These are phyloP conservation scores for Chorisops tibialis DNA, from an alignment of 2,888 invertebrate species.

Conservation along the genomic window DNA sequence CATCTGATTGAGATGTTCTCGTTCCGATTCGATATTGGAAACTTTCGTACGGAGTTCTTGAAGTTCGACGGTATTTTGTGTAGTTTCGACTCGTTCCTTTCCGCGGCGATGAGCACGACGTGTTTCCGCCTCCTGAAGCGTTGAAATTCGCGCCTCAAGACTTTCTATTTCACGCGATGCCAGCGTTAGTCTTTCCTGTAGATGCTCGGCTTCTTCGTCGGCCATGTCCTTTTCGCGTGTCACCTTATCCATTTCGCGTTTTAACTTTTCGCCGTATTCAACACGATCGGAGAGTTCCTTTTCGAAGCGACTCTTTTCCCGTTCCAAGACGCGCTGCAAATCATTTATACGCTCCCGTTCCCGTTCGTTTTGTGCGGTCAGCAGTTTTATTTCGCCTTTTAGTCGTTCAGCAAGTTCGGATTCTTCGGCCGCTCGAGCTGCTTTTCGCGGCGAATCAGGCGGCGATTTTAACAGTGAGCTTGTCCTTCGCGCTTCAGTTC, in stretches of 20 bases:
- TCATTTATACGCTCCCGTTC: conserved; percentile 55
- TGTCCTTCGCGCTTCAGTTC: conserved; percentile 47
- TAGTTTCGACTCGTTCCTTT: conserved; percentile 46
- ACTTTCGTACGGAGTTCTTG: conserved; percentile 45
- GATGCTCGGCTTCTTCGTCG: conserved; percentile 47
- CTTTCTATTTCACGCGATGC: conserved; percentile 53
- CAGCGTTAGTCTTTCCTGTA: conserved; percentile 47
- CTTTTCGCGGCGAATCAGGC: conserved; percentile 48
- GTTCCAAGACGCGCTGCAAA: conserved; percentile 52
- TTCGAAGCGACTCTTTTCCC: conserved; percentile 50
- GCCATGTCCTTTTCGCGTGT: conserved; percentile 46
- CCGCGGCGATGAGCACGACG: conserved; percentile 45
- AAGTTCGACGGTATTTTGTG: conserved; percentile 45
- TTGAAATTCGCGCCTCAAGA: conserved; percentile 53
- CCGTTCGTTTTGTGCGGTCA: conserved; percentile 55
- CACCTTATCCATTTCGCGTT: conserved; percentile 50
- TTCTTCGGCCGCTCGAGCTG: conserved; percentile 48
- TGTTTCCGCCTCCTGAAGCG: conserved; percentile 50
- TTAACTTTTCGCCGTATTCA: conserved; percentile 50
- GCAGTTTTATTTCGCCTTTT: conserved; percentile 55
- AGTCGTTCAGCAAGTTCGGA: conserved; percentile 54
- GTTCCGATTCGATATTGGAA: conserved; percentile 40
- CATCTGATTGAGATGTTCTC: conserved; percentile 43
- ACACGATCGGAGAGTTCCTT: conserved; percentile 49
- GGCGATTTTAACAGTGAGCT: conserved; percentile 46